Base-by-base conservation (phyloP, 2,888 invertebrate species). In the Gandaritis pyraliata region DNA sequence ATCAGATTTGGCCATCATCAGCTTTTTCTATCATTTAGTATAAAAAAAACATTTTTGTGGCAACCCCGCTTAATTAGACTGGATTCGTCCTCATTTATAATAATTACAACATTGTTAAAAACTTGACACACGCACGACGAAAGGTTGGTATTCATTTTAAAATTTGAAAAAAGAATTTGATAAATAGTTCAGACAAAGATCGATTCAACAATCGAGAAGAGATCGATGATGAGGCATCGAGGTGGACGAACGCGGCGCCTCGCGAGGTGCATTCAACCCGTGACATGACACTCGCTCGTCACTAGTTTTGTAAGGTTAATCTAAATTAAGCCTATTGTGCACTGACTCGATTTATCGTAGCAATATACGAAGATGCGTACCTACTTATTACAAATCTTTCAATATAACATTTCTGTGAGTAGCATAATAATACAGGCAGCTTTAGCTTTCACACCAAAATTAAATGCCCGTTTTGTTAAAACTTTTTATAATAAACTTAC, bases 181-280 rank as follows among this genome's bases (percentile, higher is more conserved):
- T 43, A 43, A 16, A 16, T 43, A 38, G 10, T 16, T 16, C 12
- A 23, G 15, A 51, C 38, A 46, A 41, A 41, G 43, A 47, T 41
- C 33, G 16, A 46, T 50, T 45, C 70, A 72, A 72, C 73, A 64
- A n/a, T n/a, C n/a, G n/a, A n/a, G n/a, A n/a, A n/a, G n/a, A 73
- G 75, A 74, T 75, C 73, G 71, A 48, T 48, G 23, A 75, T 79
- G 79, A 81, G 70, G 78, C 80, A 67, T 66, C 61, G 73, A 76
- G 79, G 78, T 77, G 66, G 72, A 72, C 71, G 77, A 62, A 74
- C 76, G 72, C 67, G 51, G 64, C 69, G 67, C 66, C 62, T 58
- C 68, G 61, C 61, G 50, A 47, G 58, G 80, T 74, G 61, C 80
- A 68, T 82, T 82, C 81, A 82, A 79, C 82, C 71, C 80, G 55